phyloP scores from a whole-genome alignment of 2,113 vertebrate species.

The Megaceryle torquata region DNA sequence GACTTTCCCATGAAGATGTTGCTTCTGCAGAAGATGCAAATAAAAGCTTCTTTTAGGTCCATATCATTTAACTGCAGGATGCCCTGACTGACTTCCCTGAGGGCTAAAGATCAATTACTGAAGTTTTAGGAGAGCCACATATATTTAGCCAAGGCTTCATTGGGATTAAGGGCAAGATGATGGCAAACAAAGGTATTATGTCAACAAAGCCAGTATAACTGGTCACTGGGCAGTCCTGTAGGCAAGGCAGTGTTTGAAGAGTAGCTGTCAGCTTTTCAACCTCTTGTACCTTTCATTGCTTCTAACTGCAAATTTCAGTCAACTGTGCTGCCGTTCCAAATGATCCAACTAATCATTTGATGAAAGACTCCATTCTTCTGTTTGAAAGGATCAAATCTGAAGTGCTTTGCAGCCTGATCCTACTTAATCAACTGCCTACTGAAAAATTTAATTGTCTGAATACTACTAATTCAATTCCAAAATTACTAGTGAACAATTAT shows the following conservation, averaged over 20 bases:
- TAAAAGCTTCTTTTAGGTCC: not conserved
- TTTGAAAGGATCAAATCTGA: too few relatives aligned
- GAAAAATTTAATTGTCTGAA: not conserved
- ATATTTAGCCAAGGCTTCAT: not conserved
- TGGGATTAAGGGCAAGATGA: not conserved
- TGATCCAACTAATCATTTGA: not conserved
- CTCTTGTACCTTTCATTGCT: not conserved
- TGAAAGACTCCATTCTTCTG: not conserved
- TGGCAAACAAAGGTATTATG: not conserved
- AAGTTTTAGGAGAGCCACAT: not conserved
- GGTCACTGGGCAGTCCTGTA: not conserved
- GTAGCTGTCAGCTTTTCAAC: not conserved
- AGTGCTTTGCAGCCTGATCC: not conserved
- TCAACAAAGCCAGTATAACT: not conserved
- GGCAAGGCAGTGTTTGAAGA: not conserved
- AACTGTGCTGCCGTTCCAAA: not conserved
- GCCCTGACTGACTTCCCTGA: not conserved
- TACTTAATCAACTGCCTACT: not conserved
- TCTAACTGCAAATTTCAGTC: not conserved
- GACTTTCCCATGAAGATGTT: not conserved
- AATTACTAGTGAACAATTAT: not conserved
- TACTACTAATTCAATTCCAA: not conserved
- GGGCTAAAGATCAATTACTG: not conserved
- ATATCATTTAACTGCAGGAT: not conserved
- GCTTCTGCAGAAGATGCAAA: not conserved